Conservation (phyloP, 2,888 invertebrate genomes). For the Achlya flavicornis region DNA sequence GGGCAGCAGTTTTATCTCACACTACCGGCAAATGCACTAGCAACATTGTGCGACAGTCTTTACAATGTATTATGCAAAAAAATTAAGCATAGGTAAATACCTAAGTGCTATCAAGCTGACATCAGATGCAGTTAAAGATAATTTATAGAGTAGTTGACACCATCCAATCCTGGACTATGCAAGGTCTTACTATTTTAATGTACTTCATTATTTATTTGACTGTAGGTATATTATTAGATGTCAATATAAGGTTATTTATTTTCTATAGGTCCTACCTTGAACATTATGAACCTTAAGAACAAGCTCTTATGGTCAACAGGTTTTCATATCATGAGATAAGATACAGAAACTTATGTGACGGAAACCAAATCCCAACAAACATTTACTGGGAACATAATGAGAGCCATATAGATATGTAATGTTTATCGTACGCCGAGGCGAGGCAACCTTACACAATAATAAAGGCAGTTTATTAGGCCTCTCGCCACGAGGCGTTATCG, state of each 20-base stretch:
- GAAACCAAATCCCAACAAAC: constrained; percentile 44
- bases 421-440: constrained; percentile 61
- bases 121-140: constrained; percentile 40
- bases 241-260: constrained; percentile 2
- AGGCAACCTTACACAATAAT: constrained; percentile 72
- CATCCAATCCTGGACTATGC: constrained; percentile 34
- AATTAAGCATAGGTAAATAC: constrained; percentile 35
- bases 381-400: constrained; percentile 34
- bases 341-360: constrained; percentile 32
- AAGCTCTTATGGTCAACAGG: background rate
- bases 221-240: background rate
- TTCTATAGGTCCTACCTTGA: no score
- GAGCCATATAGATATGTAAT: constrained; percentile 50
- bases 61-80: constrained; percentile 53
- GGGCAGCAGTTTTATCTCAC: constrained; percentile 65
- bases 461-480: constrained; percentile 79
- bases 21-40: constrained; percentile 58
- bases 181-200: constrained; percentile 45
- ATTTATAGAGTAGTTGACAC: constrained; percentile 59
- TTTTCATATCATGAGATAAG: constrained; percentile 32
- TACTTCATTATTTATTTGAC: constrained; percentile 18
- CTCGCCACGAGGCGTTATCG: constrained; percentile 77
- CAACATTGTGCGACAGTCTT: constrained; percentile 56
- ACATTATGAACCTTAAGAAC: background rate
- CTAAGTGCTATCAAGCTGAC: constrained; percentile 34